Percentiles rank a stretch among this genome's conserved stretches.
Evolutionary conservation across 1,140 invertebrate species (phyloP).

Genomic region (Cydia strobilella): DNA sequence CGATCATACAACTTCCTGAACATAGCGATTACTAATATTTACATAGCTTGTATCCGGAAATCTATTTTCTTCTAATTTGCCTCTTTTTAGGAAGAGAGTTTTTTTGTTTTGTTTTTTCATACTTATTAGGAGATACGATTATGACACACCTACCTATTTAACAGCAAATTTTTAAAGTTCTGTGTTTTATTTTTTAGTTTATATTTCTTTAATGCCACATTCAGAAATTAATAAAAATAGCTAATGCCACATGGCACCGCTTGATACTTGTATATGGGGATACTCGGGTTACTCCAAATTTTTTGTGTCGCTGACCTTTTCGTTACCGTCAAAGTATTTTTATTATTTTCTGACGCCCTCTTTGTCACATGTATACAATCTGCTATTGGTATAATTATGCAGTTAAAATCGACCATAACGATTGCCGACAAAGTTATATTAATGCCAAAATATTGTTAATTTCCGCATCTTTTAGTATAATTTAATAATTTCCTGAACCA

Average conservation of each 20-base stretch:
- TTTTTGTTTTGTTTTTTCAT: no score
- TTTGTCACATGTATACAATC: background rate
- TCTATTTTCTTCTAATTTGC: background rate
- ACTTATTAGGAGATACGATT: background rate
- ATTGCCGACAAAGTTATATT: background rate
- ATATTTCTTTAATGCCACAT: no score
- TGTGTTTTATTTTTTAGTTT: background rate
- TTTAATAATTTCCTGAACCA: background rate
- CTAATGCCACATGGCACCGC: no score
- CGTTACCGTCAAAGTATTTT: no score
- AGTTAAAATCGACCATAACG: background rate
- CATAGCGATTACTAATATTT: conserved; percentile 38
- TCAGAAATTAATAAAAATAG: no score
- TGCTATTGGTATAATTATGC: conserved; percentile 2
- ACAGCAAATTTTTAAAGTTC: no score
- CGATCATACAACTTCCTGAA: conserved; percentile 42
- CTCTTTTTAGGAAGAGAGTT: background rate
- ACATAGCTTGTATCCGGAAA: background rate
- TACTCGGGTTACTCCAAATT: no score
- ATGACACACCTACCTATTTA: background rate
- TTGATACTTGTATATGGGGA: no score
- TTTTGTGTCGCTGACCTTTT: no score
- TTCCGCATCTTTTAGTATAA: background rate
- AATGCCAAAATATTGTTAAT: background rate
- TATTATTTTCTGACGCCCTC: background rate